Percentiles rank a stretch among this genome's conserved stretches.
Conservation (phyloP, 2,888 invertebrate genomes). For the Heliconius hortense region DNA sequence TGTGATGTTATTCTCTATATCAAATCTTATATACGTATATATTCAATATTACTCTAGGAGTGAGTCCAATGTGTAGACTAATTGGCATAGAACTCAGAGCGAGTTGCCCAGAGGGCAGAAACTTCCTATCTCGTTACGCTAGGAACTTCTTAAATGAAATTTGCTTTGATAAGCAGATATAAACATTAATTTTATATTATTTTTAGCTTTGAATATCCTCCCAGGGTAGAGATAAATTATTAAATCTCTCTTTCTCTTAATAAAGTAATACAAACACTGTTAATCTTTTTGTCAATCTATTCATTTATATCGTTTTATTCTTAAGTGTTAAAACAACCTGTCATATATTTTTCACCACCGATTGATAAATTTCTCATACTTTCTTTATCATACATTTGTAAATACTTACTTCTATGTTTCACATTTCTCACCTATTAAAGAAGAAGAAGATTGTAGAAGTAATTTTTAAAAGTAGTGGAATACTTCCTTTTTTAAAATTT, state of each 20-base stretch:
- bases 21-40: neutral
- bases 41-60: neutral
- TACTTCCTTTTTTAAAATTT: no score
- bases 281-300: no score
- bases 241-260: neutral
- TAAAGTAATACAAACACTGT: no score
- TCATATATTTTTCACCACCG: no score
- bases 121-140: constrained; percentile 19
- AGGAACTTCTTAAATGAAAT: constrained; percentile 23
- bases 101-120: constrained; percentile 22
- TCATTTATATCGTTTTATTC: no score
- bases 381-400: no score
- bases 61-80: constrained; percentile 18
- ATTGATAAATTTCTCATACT: no score
- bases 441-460: no score
- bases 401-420: no score
- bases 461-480: no score
- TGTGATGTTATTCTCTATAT: neutral
- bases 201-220: neutral
- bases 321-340: no score
- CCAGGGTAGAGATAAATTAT: neutral
- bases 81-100: constrained; percentile 20
- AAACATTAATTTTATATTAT: constrained; percentile 15
- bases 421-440: no score
- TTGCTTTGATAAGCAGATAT: constrained; percentile 17